A percentile compares a stretch with the other conserved stretches of the same genome.
Evolutionary conservation across 2,113 vertebrate species (phyloP).

Genomic region (Hippotragus niger): DNA sequence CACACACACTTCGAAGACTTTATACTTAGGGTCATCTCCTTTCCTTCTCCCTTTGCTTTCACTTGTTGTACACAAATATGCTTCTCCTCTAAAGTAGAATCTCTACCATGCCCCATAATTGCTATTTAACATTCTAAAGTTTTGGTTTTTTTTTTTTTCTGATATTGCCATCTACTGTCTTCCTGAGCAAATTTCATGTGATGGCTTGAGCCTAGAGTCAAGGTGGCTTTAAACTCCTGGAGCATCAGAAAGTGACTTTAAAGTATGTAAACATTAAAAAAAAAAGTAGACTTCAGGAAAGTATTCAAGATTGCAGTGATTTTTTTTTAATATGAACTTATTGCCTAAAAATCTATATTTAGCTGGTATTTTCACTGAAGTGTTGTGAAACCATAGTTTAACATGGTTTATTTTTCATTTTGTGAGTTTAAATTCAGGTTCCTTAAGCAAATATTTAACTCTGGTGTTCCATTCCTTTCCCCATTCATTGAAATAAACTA

Average conservation of each 20-base stretch:
- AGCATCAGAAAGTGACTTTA: neutral
- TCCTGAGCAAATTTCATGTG: neutral
- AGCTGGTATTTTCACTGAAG: neutral
- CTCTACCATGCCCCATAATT: neutral
- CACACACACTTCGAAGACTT: neutral
- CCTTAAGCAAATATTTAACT: neutral
- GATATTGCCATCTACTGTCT: neutral
- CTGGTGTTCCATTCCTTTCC: neutral
- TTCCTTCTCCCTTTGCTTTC: neutral
- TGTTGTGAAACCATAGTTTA: neutral
- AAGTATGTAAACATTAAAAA: neutral
- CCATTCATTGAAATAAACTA: neutral
- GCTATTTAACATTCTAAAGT: neutral
- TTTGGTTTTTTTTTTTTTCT: neutral
- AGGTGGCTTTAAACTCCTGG: neutral
- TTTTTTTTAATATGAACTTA: neutral
- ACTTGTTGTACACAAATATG: neutral
- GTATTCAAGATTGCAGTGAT: neutral
- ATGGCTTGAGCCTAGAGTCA: neutral
- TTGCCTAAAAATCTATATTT: neutral
- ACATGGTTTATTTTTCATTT: neutral
- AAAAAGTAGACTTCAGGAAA: neutral
- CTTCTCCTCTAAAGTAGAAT: neutral
- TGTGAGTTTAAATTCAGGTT: neutral
- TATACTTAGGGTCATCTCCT: neutral